phyloP scores from a whole-genome alignment of 2,888 invertebrate genomes.

The Apoderus coryli region DNA sequence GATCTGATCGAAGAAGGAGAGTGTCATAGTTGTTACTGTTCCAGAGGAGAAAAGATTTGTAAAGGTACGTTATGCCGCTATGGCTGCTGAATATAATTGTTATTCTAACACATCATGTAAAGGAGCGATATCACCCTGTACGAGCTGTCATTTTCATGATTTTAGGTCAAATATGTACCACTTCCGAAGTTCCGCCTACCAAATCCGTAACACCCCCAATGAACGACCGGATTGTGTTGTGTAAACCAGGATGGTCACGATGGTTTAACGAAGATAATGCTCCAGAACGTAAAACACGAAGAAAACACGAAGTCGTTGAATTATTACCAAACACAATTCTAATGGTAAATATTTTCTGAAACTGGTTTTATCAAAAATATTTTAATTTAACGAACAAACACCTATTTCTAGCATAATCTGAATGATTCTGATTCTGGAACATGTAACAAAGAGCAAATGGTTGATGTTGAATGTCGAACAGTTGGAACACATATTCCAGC shows the following conservation, averaged over 20 bases:
- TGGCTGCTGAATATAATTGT: too few species aligned
- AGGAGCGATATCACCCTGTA: too few species aligned
- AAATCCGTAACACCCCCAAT: too few species aligned
- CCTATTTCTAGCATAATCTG: slow-evolving; percentile 31
- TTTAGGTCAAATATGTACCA: slow-evolving; percentile 1
- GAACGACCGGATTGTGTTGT: slow-evolving; percentile 31
- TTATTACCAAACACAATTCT: slow-evolving; percentile 39
- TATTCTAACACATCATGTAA: too few species aligned
- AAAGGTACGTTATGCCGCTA: too few species aligned
- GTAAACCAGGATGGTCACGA: slow-evolving; percentile 59
- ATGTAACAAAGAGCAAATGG: slow-evolving; percentile 40
- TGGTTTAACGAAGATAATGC: slow-evolving; percentile 57
- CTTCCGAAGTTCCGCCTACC: too few species aligned
- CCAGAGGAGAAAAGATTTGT: slow-evolving; percentile 52
- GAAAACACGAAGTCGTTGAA: slow-evolving; percentile 46
- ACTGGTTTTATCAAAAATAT: slow-evolving; percentile 2
- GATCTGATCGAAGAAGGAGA: slow-evolving; percentile 59
- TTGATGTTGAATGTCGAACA: slow-evolving; percentile 62
- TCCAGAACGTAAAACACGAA: too few species aligned
- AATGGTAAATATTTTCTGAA: slow-evolving; percentile 10
- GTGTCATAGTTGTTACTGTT: slow-evolving; percentile 70
- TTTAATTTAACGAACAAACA: too few species aligned
- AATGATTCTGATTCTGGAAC: slow-evolving; percentile 40
- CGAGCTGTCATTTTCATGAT: too few species aligned
- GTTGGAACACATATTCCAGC: slow-evolving; percentile 44